Base-by-base conservation (phyloP, 2,797 vertebrate species). In the Clangula hyemalis region DNA sequence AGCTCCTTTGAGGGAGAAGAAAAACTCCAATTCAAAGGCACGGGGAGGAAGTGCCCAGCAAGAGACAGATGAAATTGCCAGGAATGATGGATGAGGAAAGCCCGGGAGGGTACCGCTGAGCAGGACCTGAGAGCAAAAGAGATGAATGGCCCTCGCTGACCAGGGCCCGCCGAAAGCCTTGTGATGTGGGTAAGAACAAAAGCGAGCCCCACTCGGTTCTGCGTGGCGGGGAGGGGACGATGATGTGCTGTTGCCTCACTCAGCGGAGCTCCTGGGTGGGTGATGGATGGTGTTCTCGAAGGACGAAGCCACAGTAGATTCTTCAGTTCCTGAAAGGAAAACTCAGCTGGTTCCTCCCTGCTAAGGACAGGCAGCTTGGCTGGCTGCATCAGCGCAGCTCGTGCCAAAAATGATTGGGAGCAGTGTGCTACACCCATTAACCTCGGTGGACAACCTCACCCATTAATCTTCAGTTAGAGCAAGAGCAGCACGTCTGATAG, bases 61-160 rank as follows among this genome's bases (percentile, higher is more conserved):
- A 93, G 94, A 84, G 49, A 75, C 39, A 36, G 88, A 69, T 75
- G 74, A 85, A 95, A 75, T 87, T 89, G 88, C 84, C 69, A 47
- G 65, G 54, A 77, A 77, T 94, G 91, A 94, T 96, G 88, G 86
- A 95, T 93, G 93, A 91, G 78, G 75, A 87, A 96, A 96, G 28
- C 78, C 54, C 81, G 56, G 69, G 45, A 87, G 95, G 94, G 69
- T 80, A 68, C 49, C 76, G 71, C 64, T 14, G 61, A 71, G 71
- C 83, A 85, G 80, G 75, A 94, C 84, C 41, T 80, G 77, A 85
- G 58, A 87, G 69, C 49, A 62, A 60, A 88, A 89, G 75, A 93
- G 88, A 92, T 95, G 75, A 90, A 96, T 93, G 81, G 65, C 69
- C 78, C 54, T 95, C 2, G 5, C 70, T 87, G 81, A 53, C 61